Percentiles rank a stretch among this genome's conserved stretches.
Evolutionary conservation across 2,113 vertebrate species (phyloP).

Genomic region (Hypanus sabinus): DNA sequence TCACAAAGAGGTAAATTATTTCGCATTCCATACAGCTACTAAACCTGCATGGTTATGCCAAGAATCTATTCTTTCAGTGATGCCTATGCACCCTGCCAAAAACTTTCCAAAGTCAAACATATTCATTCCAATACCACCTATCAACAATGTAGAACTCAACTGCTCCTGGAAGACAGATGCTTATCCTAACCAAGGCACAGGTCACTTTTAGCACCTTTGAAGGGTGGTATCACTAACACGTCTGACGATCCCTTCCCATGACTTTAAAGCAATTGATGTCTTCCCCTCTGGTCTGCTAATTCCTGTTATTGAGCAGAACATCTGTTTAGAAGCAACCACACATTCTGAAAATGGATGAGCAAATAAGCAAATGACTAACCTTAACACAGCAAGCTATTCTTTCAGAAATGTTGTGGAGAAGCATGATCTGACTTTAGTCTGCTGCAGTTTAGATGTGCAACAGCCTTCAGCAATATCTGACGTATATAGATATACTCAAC

Average conservation of each 20-base stretch:
- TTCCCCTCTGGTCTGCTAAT: neutral
- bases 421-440: neutral
- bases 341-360: neutral
- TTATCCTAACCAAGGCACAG: neutral
- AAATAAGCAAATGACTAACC: neutral
- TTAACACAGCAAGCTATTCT: neutral
- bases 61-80: neutral
- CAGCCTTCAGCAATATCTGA: too few species aligned
- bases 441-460: neutral
- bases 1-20: neutral
- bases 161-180: neutral
- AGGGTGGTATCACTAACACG: neutral
- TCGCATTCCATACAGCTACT: neutral
- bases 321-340: neutral
- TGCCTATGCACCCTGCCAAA: neutral
- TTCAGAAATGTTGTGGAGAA: neutral
- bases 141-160: neutral
- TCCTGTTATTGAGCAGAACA: neutral
- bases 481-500: too few species aligned
- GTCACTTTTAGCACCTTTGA: neutral
- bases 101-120: neutral
- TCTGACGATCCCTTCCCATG: neutral
- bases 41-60: neutral
- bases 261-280: neutral
- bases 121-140: neutral